Conservation (phyloP, 1,140 invertebrate species). For the Brachionus paranguensis region DNA sequence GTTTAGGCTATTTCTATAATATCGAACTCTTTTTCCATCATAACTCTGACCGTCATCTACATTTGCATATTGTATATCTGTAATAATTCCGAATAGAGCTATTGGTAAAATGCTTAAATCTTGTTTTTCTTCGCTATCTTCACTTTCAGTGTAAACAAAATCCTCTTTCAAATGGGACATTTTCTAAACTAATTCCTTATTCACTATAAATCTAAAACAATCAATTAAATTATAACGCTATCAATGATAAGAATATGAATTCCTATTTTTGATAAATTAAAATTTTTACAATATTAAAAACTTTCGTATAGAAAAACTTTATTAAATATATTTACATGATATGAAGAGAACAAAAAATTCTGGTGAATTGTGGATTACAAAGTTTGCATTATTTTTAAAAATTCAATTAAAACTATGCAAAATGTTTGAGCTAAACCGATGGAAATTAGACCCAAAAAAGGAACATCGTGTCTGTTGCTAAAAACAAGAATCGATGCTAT, state of each 20-base stretch:
- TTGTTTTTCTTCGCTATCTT: constrained; percentile 15
- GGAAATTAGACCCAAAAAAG: neutral
- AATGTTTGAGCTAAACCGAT: constrained; percentile 29
- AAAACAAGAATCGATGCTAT: constrained; percentile 24
- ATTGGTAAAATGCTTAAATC: constrained; percentile 5
- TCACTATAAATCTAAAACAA: neutral
- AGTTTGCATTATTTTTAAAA: constrained; percentile 35
- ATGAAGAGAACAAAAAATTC: too few species aligned
- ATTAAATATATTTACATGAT: neutral
- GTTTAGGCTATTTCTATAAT: constrained; percentile 49
- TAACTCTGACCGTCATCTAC: constrained; percentile 49
- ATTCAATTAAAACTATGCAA: constrained; percentile 18
- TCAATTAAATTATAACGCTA: neutral
- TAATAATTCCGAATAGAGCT: constrained; percentile 49
- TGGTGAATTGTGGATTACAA: neutral
- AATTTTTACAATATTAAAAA: neutral
- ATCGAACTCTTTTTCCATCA: constrained; percentile 45
- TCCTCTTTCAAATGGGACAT: neutral
- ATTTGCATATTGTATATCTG: constrained; percentile 55
- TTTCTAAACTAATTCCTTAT: neutral
- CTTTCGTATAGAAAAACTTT: neutral
- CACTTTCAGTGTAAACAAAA: neutral
- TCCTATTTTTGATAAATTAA: neutral
- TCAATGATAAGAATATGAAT: neutral
- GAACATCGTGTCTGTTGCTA: neutral